These are phyloP conservation scores for Bradypodion ventrale DNA, from an alignment of 2,797 vertebrate genomes.

Conservation along the genomic window DNA sequence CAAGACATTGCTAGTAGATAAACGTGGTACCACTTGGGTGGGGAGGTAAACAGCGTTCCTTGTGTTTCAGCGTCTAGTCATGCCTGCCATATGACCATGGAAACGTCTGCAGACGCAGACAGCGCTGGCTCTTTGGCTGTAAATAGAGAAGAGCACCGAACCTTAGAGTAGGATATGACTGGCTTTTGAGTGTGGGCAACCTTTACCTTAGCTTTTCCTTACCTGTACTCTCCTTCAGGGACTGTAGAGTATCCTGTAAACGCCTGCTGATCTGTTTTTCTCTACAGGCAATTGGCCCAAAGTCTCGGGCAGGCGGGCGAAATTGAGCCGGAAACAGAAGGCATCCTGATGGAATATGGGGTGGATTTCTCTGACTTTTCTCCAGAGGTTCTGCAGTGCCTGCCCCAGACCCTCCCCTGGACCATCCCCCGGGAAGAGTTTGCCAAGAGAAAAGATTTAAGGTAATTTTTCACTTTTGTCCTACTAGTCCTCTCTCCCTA, in stretches of 20 bases:
- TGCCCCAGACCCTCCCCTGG: slow-evolving; percentile 90
- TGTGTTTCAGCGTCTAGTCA: no score
- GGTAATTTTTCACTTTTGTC: slow-evolving; percentile 62
- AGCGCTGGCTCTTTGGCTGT: no score
- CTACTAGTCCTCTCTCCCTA: neutral
- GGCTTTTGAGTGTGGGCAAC: no score
- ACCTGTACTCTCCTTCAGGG: neutral
- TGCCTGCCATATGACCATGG: no score
- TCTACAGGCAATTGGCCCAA: slow-evolving; percentile 84
- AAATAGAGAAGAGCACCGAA: no score
- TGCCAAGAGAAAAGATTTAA: slow-evolving; percentile 86
- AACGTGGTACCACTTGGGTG: no score
- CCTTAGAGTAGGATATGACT: no score
- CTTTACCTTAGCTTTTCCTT: no score
- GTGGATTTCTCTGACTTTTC: slow-evolving; percentile 94
- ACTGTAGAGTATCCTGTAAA: neutral
- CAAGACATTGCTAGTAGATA: no score
- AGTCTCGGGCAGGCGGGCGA: slow-evolving; percentile 94
- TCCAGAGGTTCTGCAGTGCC: slow-evolving; percentile 85
- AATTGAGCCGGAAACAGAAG: slow-evolving; percentile 96
- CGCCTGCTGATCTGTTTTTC: slow-evolving; percentile 4
- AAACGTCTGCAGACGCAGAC: no score
- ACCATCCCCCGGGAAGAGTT: slow-evolving; percentile 85
- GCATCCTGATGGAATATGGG: slow-evolving; percentile 90
- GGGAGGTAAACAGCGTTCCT: no score